Evolutionary conservation across 2,797 vertebrate genomes (phyloP), one percentile per base, ranked within the genome.

Genomic region (Iguana delicatissima): DNA sequence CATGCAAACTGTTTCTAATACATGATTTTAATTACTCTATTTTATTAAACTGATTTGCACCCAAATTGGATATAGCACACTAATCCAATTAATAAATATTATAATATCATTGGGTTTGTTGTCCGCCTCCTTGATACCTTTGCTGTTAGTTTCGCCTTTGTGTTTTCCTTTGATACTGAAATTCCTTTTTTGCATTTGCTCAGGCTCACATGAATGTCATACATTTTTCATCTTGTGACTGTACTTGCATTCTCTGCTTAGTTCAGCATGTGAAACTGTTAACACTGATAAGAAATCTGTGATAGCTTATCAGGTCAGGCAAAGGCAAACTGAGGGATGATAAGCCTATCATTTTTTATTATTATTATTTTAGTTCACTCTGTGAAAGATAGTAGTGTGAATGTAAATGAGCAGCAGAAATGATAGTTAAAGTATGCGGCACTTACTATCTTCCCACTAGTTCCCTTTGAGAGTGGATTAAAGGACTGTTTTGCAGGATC

Each of bases 71-170:
- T 94, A 94, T 94, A 12, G 81, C 87, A 3, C 80, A 38, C 32
- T 94, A 94, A 93, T 93, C 85, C 91, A 90, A 88, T 93, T 93
- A 91, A 91, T 94, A 93, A 94, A 91, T 93, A 94, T 93, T 92
- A 46, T 24, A 86, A 20, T 57, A 55, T 74, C 64, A 93, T 94
- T 81, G 89, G 29, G 72, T 90, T 13, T 87, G 81, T 46, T 35
- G 72, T 52, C 59, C 26, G 20, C 9, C 52, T 93, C 42, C 67
- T 84, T 84, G 67, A 87, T 8, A 85, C 79, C 59, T 67, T 93
- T 81, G 87, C 46, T 46, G 18, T 55, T 59, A 14, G 18, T 74
- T 74, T 74, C 82, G 1, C 88, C 32, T 93, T 69, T 59, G 38
- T 76, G 67, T 13, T 35, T 92, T 92, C 55, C 13, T 6, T 83